These are phyloP conservation scores for Suillia variegata DNA, from an alignment of 2,888 invertebrate genomes.

Conservation along the genomic window DNA sequence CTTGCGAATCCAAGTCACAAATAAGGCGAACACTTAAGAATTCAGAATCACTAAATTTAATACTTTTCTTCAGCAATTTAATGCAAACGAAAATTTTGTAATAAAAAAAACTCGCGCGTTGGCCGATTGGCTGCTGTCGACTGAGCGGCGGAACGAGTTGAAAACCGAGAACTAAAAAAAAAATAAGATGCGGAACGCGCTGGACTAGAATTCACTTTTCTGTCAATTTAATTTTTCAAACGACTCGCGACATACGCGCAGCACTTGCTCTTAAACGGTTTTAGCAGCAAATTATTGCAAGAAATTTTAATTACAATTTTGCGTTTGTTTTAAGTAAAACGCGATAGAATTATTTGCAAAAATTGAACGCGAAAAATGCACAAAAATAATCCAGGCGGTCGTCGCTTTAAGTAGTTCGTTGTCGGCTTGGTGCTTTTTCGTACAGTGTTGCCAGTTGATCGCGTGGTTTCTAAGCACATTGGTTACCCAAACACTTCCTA, in stretches of 20 bases:
- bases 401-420: too few species aligned
- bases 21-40: too few species aligned
- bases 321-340: constrained; percentile 1
- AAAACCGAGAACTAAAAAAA: too few species aligned
- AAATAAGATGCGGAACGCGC: constrained; percentile 32
- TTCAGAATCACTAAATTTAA: too few species aligned
- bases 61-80: too few species aligned
- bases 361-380: constrained; percentile 7
- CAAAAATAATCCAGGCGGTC: constrained; percentile 8
- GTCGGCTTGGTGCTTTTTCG: too few species aligned
- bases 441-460: too few species aligned
- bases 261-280: constrained; percentile 4
- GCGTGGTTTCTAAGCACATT: too few species aligned
- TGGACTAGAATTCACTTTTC: constrained; percentile 30
- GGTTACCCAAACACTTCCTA: too few species aligned
- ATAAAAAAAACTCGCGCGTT: too few species aligned
- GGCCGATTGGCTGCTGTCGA: neutral
- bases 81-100: too few species aligned
- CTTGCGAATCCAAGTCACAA: too few species aligned
- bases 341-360: constrained; percentile 1
- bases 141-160: constrained; percentile 31
- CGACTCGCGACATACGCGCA: constrained; percentile 23
- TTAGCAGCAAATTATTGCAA: constrained; percentile 10
- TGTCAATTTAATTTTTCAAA: constrained; percentile 34
- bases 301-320: constrained; percentile 17